Conservation (phyloP, 2,113 vertebrate species). For the Notarius lentiginosus region DNA sequence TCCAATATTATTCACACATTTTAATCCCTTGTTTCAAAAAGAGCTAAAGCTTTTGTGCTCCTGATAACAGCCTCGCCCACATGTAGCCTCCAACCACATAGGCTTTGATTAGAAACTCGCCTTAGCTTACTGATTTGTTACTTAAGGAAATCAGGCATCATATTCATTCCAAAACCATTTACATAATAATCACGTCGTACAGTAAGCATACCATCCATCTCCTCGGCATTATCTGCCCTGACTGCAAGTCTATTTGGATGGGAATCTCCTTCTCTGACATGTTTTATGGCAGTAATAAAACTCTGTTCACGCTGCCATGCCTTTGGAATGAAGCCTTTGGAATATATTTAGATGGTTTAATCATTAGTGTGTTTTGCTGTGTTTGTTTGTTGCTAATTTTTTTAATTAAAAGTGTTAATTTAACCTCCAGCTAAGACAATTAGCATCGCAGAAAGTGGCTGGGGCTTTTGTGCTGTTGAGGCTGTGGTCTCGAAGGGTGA, state of each 20-base stretch:
- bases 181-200: slow-evolving; percentile 49
- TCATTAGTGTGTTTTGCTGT: slow-evolving; percentile 82
- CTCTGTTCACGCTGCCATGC: slow-evolving; percentile 30
- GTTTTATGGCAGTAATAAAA: slow-evolving; percentile 49
- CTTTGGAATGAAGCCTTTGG: slow-evolving; percentile 58
- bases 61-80: slow-evolving; percentile 15
- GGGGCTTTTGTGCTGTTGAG: slow-evolving; percentile 75
- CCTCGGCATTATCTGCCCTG: slow-evolving; percentile 29
- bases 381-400: slow-evolving; percentile 83
- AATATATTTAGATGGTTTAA: slow-evolving; percentile 73
- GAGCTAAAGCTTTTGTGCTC: not conserved
- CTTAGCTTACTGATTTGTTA: slow-evolving; percentile 37
- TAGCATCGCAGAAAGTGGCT: slow-evolving; percentile 78
- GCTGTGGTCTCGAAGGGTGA: slow-evolving; percentile 76
- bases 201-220: slow-evolving; percentile 40
- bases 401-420: slow-evolving; percentile 84
- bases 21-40: not conserved
- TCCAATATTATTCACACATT: slow-evolving; percentile 9
- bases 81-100: slow-evolving; percentile 2
- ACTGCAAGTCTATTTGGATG: slow-evolving; percentile 36
- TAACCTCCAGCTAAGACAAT: slow-evolving; percentile 75
- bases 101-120: slow-evolving; percentile 34
- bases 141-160: slow-evolving; percentile 36
- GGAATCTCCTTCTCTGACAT: slow-evolving; percentile 35
- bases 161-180: slow-evolving; percentile 48